Percentiles rank a stretch among this genome's conserved stretches.
Conservation (phyloP, 2,888 invertebrate genomes). For the Erynnis tages region DNA sequence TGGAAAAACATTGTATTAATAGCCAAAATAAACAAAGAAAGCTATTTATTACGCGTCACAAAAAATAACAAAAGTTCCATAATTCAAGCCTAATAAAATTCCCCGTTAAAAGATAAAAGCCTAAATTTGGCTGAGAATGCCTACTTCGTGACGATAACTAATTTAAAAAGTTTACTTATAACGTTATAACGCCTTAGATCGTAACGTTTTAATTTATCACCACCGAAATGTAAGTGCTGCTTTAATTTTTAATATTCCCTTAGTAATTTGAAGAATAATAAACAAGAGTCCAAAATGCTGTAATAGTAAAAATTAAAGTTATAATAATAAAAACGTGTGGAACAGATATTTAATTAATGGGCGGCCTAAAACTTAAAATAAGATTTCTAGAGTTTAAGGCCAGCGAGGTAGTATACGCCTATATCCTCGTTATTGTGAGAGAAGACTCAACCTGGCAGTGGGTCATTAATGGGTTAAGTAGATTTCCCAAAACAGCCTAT, state of each 20-base stretch:
- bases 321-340: too few species aligned
- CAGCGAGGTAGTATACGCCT: too few species aligned
- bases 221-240: constrained; percentile 1
- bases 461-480: too few species aligned
- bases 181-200: constrained; percentile 10
- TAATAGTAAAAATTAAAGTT: constrained; percentile 1
- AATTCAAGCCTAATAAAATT: constrained; percentile 15
- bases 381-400: too few species aligned
- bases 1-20: neutral
- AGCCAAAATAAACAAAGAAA: constrained; percentile 3
- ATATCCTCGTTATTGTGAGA: too few species aligned
- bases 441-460: too few species aligned
- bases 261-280: constrained; percentile 8
- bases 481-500: too few species aligned
- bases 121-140: constrained; percentile 10
- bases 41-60: constrained; percentile 9
- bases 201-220: constrained; percentile 17
- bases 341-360: too few species aligned
- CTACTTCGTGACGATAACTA: constrained; percentile 18
- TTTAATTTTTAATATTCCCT: constrained; percentile 7
- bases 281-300: neutral
- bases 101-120: constrained; percentile 6
- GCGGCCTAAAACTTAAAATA: too few species aligned
- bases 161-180: constrained; percentile 18
- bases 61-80: constrained; percentile 9